Conservation (phyloP, 92 coral and sea anemone genomes). For the Umimayanthus chanpuru region DNA sequence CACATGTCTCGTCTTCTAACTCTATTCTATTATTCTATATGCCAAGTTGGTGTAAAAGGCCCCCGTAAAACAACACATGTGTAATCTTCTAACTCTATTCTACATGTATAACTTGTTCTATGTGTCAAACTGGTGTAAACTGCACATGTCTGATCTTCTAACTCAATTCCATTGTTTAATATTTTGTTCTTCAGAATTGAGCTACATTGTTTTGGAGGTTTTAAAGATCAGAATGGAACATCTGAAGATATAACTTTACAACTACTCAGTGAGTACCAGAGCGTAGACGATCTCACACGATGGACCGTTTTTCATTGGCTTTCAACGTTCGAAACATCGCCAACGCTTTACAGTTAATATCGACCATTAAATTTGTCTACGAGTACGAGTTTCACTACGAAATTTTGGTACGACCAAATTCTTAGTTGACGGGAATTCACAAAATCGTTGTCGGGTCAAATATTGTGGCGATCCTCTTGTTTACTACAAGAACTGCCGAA, state of each 20-base stretch:
- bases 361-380: no score
- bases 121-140: no score
- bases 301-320: not conserved
- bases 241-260: constrained; percentile 60
- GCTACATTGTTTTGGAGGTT: constrained; percentile 86
- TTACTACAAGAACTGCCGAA: no score
- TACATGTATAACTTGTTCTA: no score
- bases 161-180: not conserved
- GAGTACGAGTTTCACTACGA: no score
- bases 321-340: not conserved
- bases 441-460: no score
- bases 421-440: no score
- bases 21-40: not conserved
- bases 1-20: not conserved
- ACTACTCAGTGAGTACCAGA: constrained; percentile 57
- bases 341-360: not conserved
- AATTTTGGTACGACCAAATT: no score
- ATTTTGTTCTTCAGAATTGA: constrained; percentile 58
- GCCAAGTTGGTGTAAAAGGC: no score
- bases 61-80: not conserved
- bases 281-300: not conserved
- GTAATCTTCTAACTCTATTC: not conserved
- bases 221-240: constrained; percentile 64
- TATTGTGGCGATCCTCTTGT: no score
- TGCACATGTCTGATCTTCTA: not conserved